Base-by-base conservation (phyloP, 2,888 invertebrate genomes). In the Hemithea aestivaria region DNA sequence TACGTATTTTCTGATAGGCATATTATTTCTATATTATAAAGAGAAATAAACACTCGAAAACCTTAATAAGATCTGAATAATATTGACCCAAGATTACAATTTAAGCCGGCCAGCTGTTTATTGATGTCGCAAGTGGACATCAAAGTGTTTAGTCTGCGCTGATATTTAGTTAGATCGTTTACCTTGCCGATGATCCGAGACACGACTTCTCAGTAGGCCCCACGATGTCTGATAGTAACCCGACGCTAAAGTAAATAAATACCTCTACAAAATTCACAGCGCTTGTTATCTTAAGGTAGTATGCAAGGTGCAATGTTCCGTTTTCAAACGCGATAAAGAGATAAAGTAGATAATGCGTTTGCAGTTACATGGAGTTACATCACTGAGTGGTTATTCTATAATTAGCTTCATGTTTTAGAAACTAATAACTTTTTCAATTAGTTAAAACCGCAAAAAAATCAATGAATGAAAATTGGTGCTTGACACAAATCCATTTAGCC, bases 211-310 rank as follows among this genome's bases (percentile, higher is more conserved):
- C 50, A 35, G 49, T 53, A 46, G 63, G 58, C 62, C 60, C 65
- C 71, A 30, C 50, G 29, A 49, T 62, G 69, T 71, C 73, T 71
- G 62, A 57, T 62, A 51, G 56, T 51, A 54, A 61, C 43, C 27
- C 33, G 45, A 48, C 27, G 29, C 41, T 37, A 40, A 51, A 45
- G 45, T 46, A 49, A 51, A 54, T 49, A 53, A 48, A 51, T 52
- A 57, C 45, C 40, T 47, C 46, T 40, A 38, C 43, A 48, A 46
- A 45, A 36, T 24, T 35, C 34, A 42, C 35, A 33, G 41, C 30
- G 35, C 40, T 44, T 48, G 35, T 43, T 46, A 46, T 54, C 43
- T 48, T 38, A 41, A 40, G 42, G 38, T 42, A 40, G 37, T 35
- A 45, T 35, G 48, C 36, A 37, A 34, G 40, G 45, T 51, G 50